Base-by-base conservation (phyloP, 1,140 invertebrate species). In the Samia ricini region DNA sequence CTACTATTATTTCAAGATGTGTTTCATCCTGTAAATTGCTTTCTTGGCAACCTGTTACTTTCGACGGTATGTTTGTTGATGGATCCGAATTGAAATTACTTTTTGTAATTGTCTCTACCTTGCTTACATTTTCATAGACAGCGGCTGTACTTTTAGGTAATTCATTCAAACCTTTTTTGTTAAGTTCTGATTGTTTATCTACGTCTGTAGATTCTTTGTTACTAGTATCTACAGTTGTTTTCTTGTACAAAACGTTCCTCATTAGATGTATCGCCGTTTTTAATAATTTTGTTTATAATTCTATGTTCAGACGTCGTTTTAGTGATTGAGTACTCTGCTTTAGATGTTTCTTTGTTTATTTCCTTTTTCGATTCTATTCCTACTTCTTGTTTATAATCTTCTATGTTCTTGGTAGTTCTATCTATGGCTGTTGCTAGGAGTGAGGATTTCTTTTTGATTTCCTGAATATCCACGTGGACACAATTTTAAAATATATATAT, bases 331-430 rank as follows among this genome's bases (percentile, higher is more conserved):
- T n/a, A 29, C 4, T 59, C 18, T 26, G 21, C 24, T 63, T 65
- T 66, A 15, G 58, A 59, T 49, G 56, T 33, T 23, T 65, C 60
- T 66, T 69, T 56, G 1, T 51, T 66, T 1, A 62, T 48, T 55
- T 68, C 61, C 33, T 61, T 71, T 18, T 72, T 69, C 0, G 66
- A 67, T 21, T 77, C 64, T 6, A 77, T 75, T 12, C 71, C 76
- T 10, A 76, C 76, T 71, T 78, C 68, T 65, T 85, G 80, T 64
- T 87, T 89, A 48, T 89, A 89, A 66, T 86, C 81, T 68, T 87
- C 81, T 22, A 89, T 87, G 48, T 72, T 78, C 67, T 83, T 82
- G 7, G 86, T 79, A 0, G 86, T 87, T 69, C 85, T 66, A 29
- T 84, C 83, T 26, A 88, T 88, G 0, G 80, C 84, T 49, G 84